These are phyloP conservation scores for Erythrolamprus reginae DNA, from an alignment of 2,113 vertebrate genomes.

Conservation along the genomic window DNA sequence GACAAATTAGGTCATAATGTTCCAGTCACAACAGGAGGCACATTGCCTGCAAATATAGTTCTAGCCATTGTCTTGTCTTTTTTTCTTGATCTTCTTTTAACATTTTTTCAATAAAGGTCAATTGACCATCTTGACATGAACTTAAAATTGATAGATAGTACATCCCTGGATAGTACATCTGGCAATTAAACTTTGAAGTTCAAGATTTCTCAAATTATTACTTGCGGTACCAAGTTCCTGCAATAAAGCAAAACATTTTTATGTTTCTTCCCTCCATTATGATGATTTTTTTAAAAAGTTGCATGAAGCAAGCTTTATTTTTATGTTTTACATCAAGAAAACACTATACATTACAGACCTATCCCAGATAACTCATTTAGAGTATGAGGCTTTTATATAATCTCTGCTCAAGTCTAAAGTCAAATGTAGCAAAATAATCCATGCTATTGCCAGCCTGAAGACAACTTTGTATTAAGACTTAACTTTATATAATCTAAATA, in stretches of 20 bases:
- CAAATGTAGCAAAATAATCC: not conserved
- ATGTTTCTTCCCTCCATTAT: not conserved
- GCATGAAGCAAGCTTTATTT: not conserved
- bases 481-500: not conserved
- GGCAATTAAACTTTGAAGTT: not conserved
- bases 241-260: not conserved
- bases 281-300: not conserved
- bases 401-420: not conserved
- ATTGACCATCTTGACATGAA: not conserved
- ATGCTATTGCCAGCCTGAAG: not conserved
- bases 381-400: not conserved
- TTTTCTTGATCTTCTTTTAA: not conserved
- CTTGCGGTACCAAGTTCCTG: not conserved
- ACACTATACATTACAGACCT: not conserved
- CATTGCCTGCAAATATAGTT: not conserved
- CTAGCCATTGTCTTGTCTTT: not conserved
- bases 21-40: not conserved
- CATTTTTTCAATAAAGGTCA: not conserved
- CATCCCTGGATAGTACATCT: not conserved
- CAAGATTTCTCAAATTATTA: not conserved
- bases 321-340: not conserved
- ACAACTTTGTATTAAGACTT: not conserved
- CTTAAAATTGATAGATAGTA: not conserved
- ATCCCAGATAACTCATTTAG: not conserved
- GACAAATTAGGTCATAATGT: not conserved